These are phyloP conservation scores for Temnothorax longispinosus DNA, from an alignment of 1,140 invertebrate genomes.

Conservation along the genomic window DNA sequence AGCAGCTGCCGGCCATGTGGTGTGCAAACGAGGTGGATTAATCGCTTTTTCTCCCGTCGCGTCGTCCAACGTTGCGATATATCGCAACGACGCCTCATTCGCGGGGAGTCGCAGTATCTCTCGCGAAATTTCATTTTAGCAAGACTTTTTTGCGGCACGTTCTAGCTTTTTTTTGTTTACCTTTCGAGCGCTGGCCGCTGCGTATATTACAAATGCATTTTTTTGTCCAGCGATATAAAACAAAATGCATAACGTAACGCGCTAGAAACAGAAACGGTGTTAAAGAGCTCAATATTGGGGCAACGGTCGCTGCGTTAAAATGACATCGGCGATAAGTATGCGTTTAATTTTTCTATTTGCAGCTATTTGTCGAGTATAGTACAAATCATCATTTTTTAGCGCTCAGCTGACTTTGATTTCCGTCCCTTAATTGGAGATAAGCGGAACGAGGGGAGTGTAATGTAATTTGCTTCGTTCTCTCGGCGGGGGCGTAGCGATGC, in stretches of 20 bases:
- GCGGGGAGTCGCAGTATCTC: conserved; percentile 29
- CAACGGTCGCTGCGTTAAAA: background rate
- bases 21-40: conserved; percentile 59
- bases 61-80: background rate
- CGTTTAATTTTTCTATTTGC: background rate
- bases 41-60: conserved; percentile 18
- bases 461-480: background rate
- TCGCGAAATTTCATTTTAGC: conserved; percentile 47
- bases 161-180: background rate
- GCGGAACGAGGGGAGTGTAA: background rate
- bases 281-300: background rate
- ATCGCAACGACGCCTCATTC: conserved; percentile 40
- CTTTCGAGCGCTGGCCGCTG: background rate
- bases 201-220: conserved; percentile 40
- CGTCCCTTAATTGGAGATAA: background rate
- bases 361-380: background rate
- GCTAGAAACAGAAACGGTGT: background rate
- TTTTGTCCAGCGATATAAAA: conserved; percentile 29
- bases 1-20: conserved; percentile 27
- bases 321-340: background rate
- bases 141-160: conserved; percentile 8
- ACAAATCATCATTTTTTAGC: background rate
- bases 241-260: conserved; percentile 18
- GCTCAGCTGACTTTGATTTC: background rate
- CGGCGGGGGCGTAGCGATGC: background rate